Evolutionary conservation across 2,113 vertebrate genomes (phyloP).

Genomic region (Acrocephalus arundinaceus): DNA sequence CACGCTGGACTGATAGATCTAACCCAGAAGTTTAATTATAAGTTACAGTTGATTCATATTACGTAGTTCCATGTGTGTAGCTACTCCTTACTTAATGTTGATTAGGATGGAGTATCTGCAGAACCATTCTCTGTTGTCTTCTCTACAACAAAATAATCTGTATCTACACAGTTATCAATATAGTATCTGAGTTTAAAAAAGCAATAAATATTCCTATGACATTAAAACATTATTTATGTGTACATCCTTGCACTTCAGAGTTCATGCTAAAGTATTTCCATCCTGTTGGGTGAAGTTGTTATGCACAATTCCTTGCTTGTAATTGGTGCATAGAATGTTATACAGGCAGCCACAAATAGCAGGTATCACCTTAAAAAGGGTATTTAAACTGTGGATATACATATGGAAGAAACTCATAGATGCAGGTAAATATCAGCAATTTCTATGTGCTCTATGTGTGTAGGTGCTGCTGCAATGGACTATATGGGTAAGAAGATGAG

Average conservation of each 20-base stretch:
- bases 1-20: background rate
- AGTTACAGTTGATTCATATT: background rate
- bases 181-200: background rate
- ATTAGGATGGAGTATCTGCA: background rate
- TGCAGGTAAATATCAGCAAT: background rate
- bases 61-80: background rate
- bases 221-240: background rate
- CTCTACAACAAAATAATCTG: background rate
- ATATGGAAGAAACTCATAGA: background rate
- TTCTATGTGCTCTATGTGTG: background rate
- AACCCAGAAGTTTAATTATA: background rate
- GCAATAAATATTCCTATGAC: background rate
- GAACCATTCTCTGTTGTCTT: background rate
- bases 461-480: background rate
- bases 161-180: background rate
- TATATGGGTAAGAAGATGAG: background rate
- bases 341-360: background rate
- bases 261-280: background rate
- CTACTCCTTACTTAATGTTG: background rate
- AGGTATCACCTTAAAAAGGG: background rate
- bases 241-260: background rate
- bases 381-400: background rate
- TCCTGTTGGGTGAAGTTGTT: background rate
- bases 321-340: background rate
- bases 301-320: background rate